Percentiles rank a stretch among this genome's conserved stretches.
phyloP scores from a whole-genome alignment of 2,113 vertebrate genomes.

The Anoura caudifer region DNA sequence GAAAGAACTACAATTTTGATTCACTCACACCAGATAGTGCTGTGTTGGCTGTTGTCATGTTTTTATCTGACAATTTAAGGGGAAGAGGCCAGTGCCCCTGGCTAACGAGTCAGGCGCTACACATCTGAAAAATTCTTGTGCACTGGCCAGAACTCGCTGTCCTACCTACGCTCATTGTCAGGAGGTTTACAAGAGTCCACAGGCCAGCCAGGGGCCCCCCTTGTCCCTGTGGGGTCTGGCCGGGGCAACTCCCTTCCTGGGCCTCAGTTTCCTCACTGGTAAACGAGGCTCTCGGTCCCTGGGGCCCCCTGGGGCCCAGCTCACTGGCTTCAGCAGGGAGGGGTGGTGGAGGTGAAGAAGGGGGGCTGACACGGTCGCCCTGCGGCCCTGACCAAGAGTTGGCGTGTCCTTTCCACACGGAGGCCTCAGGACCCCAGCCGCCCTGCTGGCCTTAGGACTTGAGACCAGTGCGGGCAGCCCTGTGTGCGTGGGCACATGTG shows the following conservation, averaged over 20 bases:
- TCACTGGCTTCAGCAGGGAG: background rate
- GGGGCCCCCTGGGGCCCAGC: background rate
- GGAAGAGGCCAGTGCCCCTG: background rate
- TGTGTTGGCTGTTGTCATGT: too few species aligned
- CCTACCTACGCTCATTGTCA: too few species aligned
- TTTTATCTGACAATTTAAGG: too few species aligned
- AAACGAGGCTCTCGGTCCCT: rapidly evolving
- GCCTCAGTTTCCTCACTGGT: background rate
- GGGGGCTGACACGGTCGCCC: background rate
- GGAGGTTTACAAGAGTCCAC: too few species aligned
- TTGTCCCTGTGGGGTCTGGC: background rate
- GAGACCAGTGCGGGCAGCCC: too few species aligned
- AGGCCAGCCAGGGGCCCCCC: rapidly evolving
- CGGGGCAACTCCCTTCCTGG: too few species aligned
- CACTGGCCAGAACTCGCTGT: too few species aligned
- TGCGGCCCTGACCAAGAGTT: rapidly evolving
- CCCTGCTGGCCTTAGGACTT: background rate
- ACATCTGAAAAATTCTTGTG: rapidly evolving
- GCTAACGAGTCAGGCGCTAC: background rate
- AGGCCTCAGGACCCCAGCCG: background rate
- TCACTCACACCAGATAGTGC: too few species aligned
- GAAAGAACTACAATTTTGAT: too few species aligned
- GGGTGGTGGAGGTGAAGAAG: background rate
- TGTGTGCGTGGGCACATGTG: background rate
- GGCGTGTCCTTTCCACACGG: rapidly evolving